These are phyloP conservation scores for Melanostoma scalare DNA, from an alignment of 2,888 invertebrate genomes.

Conservation along the genomic window DNA sequence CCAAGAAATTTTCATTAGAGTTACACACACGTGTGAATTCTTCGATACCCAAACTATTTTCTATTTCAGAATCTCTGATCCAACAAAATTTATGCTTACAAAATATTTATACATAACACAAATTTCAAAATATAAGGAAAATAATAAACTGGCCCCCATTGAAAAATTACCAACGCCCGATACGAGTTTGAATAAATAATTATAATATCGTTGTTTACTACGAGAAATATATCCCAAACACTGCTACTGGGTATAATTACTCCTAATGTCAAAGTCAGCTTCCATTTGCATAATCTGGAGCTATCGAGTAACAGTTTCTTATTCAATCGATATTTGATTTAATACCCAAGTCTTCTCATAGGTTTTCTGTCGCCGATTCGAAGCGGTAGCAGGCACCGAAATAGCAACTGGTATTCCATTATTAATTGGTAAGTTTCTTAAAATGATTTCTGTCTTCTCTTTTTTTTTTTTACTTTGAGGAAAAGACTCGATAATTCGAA, in stretches of 20 bases:
- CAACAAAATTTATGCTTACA: no score
- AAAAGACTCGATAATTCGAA: constrained; percentile 42
- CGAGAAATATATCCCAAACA: constrained; percentile 16
- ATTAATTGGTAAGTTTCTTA: constrained; percentile 56
- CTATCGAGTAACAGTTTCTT: constrained; percentile 60
- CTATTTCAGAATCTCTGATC: no score
- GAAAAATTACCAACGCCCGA: constrained; percentile 17
- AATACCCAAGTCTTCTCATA: constrained; percentile 31
- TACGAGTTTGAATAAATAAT: constrained; percentile 53
- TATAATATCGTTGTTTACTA: constrained; percentile 33
- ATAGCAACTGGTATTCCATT: constrained; percentile 60
- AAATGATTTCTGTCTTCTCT: constrained; percentile 8
- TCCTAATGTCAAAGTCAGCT: constrained; percentile 54
- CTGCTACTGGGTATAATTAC: constrained; percentile 68
- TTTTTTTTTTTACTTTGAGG: constrained; percentile 24
- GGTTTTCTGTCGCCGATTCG: constrained; percentile 9
- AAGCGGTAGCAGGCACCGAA: constrained; percentile 22
- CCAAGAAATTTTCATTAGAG: no score
- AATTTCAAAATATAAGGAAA: no score
- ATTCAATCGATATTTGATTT: constrained; percentile 59
- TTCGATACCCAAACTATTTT: no score
- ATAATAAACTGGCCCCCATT: background rate
- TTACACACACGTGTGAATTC: no score
- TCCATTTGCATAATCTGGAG: constrained; percentile 61
- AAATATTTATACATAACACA: no score